phyloP scores from a whole-genome alignment of 2,888 invertebrate species.

The Biston stratarius region DNA sequence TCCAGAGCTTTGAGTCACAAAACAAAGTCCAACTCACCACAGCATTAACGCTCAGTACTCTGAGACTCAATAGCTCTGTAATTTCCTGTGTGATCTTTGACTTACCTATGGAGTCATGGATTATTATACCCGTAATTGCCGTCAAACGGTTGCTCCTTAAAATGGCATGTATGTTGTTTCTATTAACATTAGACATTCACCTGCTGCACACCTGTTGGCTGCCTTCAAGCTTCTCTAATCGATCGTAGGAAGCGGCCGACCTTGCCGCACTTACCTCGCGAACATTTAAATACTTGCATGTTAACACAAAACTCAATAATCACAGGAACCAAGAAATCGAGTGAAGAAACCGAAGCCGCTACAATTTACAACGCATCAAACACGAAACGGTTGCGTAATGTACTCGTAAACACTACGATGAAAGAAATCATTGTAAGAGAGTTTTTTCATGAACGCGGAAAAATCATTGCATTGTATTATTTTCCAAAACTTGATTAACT shows the following conservation, averaged over 20 bases:
- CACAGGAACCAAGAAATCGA: slow-evolving; percentile 12
- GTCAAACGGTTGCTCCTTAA: not conserved
- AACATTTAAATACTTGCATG: slow-evolving; percentile 13
- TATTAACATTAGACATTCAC: slow-evolving; percentile 57
- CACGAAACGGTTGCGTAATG: slow-evolving; percentile 15
- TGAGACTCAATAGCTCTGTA: too few relatives aligned
- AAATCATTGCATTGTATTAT: too few relatives aligned
- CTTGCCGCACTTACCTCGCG: slow-evolving; percentile 56
- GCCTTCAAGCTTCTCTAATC: slow-evolving; percentile 48
- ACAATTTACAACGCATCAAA: slow-evolving; percentile 12
- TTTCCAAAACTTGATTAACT: too few relatives aligned
- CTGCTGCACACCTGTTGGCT: slow-evolving; percentile 55
- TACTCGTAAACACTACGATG: slow-evolving; percentile 17
- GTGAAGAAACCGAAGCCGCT: slow-evolving; percentile 9
- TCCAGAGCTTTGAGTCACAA: too few relatives aligned
- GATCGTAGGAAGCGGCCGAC: slow-evolving; percentile 74
- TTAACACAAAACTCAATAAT: slow-evolving; percentile 6
- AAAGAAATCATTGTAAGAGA: slow-evolving; percentile 1
- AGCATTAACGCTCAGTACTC: too few relatives aligned
- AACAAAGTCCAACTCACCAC: too few relatives aligned
- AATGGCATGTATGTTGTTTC: slow-evolving; percentile 18
- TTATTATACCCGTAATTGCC: not conserved
- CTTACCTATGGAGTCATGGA: too few relatives aligned
- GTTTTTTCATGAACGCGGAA: too few relatives aligned
- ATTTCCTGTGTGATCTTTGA: too few relatives aligned